Percentiles rank a stretch among this genome's conserved stretches.
Conservation (phyloP, 2,888 invertebrate species). For the Cyclophora albipunctata region DNA sequence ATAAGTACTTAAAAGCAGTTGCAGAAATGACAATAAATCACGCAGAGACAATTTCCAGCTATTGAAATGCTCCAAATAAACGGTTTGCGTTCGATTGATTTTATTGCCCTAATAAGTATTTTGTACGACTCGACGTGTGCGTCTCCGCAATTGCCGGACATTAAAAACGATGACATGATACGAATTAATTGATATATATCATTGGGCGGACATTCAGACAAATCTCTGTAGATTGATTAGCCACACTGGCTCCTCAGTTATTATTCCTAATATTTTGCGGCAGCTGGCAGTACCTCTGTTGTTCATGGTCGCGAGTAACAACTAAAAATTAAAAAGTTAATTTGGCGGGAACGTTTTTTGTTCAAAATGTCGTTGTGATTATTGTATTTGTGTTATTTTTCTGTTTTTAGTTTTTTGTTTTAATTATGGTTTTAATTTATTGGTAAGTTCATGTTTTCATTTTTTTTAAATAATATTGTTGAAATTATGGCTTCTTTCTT, state of each 20-base stretch:
- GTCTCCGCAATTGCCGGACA: conserved; percentile 20
- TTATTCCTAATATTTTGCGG: conserved; percentile 2
- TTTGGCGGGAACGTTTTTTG: conserved; percentile 6
- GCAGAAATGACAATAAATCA: conserved; percentile 12
- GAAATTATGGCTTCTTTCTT: no score
- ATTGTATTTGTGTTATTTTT: conserved; percentile 12
- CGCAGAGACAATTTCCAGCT: conserved; percentile 17
- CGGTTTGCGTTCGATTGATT: conserved; percentile 15
- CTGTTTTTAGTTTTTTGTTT: conserved; percentile 1
- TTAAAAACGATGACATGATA: conserved; percentile 39
- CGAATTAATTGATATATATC: conserved; percentile 63
- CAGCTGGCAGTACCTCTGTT: conserved; percentile 1
- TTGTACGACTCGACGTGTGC: conserved; percentile 7
- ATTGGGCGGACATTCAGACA: conserved; percentile 19
- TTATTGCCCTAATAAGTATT: conserved; percentile 12
- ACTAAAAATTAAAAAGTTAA: conserved; percentile 11
- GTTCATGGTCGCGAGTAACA: conserved; percentile 3
- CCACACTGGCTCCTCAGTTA: conserved; percentile 6
- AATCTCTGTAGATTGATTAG: conserved; percentile 45
- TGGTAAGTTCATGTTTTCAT: conserved; percentile 13
- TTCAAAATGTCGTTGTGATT: neutral
- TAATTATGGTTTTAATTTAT: conserved; percentile 8
- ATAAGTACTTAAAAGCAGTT: neutral
- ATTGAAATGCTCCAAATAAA: neutral
- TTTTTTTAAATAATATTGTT: neutral